These are phyloP conservation scores for Heliconius aoede DNA, from an alignment of 2,888 invertebrate genomes.

Conservation along the genomic window DNA sequence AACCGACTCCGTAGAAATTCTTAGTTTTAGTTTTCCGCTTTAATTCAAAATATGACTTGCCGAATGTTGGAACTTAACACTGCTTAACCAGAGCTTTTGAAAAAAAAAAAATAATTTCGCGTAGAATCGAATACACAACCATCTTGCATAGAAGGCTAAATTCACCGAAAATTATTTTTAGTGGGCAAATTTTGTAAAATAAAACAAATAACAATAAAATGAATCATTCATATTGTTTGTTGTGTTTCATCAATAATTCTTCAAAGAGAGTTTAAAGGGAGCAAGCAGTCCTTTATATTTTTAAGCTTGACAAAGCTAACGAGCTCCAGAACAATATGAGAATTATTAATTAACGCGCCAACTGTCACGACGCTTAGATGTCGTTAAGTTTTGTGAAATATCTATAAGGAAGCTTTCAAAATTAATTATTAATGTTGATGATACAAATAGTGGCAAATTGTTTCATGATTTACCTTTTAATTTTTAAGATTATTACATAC, in stretches of 20 bases:
- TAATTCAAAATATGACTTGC: too few species aligned
- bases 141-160: too few species aligned
- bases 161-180: background rate
- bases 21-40: too few species aligned
- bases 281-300: slow-evolving; percentile 17
- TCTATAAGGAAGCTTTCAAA: background rate
- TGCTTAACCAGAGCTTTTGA: too few species aligned
- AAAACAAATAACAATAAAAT: background rate
- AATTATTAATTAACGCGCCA: slow-evolving; percentile 26
- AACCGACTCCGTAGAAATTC: too few species aligned
- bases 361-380: slow-evolving; percentile 13
- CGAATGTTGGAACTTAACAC: too few species aligned
- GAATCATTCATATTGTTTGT: background rate
- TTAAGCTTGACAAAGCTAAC: slow-evolving; percentile 23
- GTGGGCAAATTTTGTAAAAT: background rate
- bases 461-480: background rate
- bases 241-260: slow-evolving; percentile 12
- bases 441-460: background rate
- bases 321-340: slow-evolving; percentile 21
- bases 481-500: too few species aligned
- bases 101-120: too few species aligned
- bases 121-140: too few species aligned
- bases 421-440: slow-evolving; percentile 2
- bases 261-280: slow-evolving; percentile 10
- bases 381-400: slow-evolving; percentile 6